These are phyloP conservation scores for Notospermus geniculatus DNA, from an alignment of 1,140 invertebrate genomes.

Conservation along the genomic window DNA sequence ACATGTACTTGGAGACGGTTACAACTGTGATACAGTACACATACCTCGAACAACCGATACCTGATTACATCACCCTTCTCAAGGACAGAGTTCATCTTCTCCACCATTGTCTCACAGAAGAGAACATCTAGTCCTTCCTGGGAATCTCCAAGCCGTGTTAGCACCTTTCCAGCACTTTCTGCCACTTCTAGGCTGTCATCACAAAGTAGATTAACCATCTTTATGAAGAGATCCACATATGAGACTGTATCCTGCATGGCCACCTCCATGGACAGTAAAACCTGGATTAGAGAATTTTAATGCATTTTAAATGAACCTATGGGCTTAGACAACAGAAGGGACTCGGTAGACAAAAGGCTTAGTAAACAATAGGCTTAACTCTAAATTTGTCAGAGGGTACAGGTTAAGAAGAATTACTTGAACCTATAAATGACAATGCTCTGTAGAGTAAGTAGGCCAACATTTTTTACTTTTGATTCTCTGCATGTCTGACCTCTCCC, in stretches of 20 bases:
- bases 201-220: slow-evolving; percentile 60
- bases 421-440: no score
- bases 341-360: background rate
- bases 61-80: slow-evolving; percentile 59
- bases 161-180: slow-evolving; percentile 57
- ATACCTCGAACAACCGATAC: slow-evolving; percentile 67
- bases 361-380: background rate
- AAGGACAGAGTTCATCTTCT: slow-evolving; percentile 59
- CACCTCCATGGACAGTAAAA: slow-evolving; percentile 14
- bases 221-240: slow-evolving; percentile 26
- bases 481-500: no score
- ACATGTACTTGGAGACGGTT: background rate
- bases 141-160: slow-evolving; percentile 39
- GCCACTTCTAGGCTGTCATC: slow-evolving; percentile 64
- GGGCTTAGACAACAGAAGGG: background rate
- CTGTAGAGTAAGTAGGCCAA: no score
- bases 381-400: background rate
- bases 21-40: slow-evolving; percentile 32
- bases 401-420: background rate
- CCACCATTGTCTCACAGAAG: slow-evolving; percentile 57
- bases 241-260: slow-evolving; percentile 13
- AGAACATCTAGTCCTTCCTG: slow-evolving; percentile 55
- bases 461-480: no score
- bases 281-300: slow-evolving; percentile 13
- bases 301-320: background rate